Evolutionary conservation across 2,797 vertebrate genomes (phyloP).

Genomic region (Premnoplex brunnescens): DNA sequence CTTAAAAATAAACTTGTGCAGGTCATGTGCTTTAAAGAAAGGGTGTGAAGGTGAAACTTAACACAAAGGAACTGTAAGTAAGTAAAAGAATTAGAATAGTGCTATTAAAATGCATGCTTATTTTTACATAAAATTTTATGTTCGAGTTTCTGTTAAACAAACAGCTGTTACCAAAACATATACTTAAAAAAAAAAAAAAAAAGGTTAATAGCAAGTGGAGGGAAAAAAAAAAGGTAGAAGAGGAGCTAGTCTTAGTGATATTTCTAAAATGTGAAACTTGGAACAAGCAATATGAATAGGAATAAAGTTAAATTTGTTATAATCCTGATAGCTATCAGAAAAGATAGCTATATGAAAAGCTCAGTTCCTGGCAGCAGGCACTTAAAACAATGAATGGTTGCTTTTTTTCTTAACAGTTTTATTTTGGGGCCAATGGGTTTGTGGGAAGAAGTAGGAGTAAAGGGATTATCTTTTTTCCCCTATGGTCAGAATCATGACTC

Average conservation of each 20-base stretch:
- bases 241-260: not conserved
- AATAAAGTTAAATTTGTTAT: not conserved
- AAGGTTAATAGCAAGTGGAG: not conserved
- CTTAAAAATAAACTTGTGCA: not conserved
- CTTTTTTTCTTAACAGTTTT: not conserved
- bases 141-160: not conserved
- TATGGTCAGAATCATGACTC: not conserved
- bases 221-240: no score
- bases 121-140: not conserved
- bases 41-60: not conserved
- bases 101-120: not conserved
- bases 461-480: not conserved
- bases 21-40: not conserved
- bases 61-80: not conserved
- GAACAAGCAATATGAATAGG: not conserved
- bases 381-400: not conserved
- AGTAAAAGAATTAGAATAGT: not conserved
- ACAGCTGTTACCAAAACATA: not conserved
- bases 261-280: not conserved
- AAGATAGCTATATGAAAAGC: not conserved
- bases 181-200: not conserved
- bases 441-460: not conserved
- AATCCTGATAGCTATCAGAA: not conserved
- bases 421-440: not conserved
- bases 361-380: not conserved